A percentile compares a stretch with the other conserved stretches of the same genome.
phyloP scores from a whole-genome alignment of 2,797 vertebrate genomes.

The Danio tinwini region DNA sequence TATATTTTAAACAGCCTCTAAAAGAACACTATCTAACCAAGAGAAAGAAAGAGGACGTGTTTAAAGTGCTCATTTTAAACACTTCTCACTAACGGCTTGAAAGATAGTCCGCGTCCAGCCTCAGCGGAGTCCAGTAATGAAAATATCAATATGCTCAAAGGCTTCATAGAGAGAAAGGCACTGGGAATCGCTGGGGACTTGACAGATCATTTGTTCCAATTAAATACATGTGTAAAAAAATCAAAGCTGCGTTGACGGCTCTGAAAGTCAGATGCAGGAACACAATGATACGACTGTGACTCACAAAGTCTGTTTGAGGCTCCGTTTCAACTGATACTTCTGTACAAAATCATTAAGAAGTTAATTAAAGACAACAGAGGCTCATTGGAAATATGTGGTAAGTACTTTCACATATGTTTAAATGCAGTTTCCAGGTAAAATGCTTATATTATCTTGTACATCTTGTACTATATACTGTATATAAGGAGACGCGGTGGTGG shows the following conservation, averaged over 20 bases:
- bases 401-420: no score
- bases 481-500: no score
- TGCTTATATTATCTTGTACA: no score
- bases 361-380: background rate
- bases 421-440: no score
- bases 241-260: conserved; percentile 19
- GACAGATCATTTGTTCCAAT: conserved; percentile 50
- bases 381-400: no score
- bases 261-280: conserved; percentile 5
- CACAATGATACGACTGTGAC: conserved; percentile 29
- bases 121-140: conserved; percentile 31
- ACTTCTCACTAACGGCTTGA: background rate
- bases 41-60: background rate
- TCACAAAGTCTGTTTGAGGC: conserved; percentile 20
- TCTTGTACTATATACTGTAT: no score
- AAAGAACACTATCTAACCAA: background rate
- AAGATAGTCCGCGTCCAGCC: background rate
- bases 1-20: background rate
- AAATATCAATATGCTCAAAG: conserved; percentile 20
- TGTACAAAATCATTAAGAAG: background rate
- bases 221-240: conserved; percentile 31
- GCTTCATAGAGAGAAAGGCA: background rate
- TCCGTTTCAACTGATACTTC: background rate
- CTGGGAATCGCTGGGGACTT: conserved; percentile 37
- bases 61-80: conserved; percentile 1